Percentiles rank a stretch among this genome's conserved stretches.
These are phyloP conservation scores for Rutpela maculata DNA, from an alignment of 2,888 invertebrate species.

Conservation along the genomic window DNA sequence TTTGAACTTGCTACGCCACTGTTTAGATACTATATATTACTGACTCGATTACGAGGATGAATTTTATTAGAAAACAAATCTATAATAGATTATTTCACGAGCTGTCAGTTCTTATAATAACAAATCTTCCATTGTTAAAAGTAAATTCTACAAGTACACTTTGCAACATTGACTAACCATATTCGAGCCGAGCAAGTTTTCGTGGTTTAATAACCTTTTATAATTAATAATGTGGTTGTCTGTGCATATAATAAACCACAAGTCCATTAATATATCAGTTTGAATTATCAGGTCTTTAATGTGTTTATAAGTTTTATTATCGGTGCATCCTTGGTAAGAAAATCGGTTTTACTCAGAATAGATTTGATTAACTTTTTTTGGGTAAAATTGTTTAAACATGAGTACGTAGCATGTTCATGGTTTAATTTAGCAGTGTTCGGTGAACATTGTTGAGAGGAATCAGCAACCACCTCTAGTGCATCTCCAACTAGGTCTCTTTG, in stretches of 20 bases:
- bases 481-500: too few species aligned
- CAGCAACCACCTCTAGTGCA: too few species aligned
- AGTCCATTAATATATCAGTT: background rate
- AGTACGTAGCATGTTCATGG: too few species aligned
- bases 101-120: too few species aligned
- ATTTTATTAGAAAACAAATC: too few species aligned
- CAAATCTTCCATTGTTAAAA: too few species aligned
- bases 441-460: too few species aligned
- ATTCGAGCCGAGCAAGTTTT: background rate
- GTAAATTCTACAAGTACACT: background rate
- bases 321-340: background rate
- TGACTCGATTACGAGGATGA: too few species aligned
- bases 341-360: background rate
- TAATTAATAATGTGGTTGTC: conserved; percentile 4
- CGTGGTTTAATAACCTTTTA: conserved; percentile 1
- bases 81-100: too few species aligned
- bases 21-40: too few species aligned
- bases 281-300: background rate
- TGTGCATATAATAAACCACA: background rate
- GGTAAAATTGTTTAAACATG: background rate
- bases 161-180: background rate
- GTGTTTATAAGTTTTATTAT: conserved; percentile 1
- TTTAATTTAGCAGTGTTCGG: too few species aligned
- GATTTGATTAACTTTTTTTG: background rate
- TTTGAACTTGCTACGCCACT: too few species aligned